Conservation (phyloP, 2,113 vertebrate species). For the Ctenomys sociabilis region DNA sequence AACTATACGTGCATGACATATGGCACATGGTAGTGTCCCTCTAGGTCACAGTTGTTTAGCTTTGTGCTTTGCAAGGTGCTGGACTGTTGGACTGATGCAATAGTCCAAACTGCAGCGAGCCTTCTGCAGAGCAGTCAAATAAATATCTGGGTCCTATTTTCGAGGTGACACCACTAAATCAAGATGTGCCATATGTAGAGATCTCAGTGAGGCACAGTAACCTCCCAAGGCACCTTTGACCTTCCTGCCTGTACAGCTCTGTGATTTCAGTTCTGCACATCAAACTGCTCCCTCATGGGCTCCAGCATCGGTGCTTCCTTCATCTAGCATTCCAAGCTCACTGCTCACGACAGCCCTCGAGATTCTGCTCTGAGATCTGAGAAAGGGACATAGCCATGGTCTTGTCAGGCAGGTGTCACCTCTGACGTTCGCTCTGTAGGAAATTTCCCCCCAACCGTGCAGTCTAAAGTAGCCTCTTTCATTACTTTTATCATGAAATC, state of each 20-base stretch:
- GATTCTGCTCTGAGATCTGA: neutral
- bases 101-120: neutral
- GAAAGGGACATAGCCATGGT: no score
- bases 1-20: neutral
- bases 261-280: neutral
- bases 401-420: neutral
- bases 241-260: neutral
- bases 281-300: accelerated
- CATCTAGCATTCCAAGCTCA: neutral
- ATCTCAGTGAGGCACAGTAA: neutral
- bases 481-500: neutral
- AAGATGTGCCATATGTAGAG: neutral
- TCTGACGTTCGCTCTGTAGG: neutral
- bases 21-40: neutral
- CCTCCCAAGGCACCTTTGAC: accelerated
- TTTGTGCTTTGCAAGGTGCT: neutral
- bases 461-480: neutral
- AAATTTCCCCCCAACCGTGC: neutral
- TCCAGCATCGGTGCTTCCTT: neutral
- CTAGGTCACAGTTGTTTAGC: neutral
- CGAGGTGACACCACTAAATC: neutral
- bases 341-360: neutral
- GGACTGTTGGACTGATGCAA: neutral
- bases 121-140: neutral
- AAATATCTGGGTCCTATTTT: neutral